These are phyloP conservation scores for Lutraria rhynchaena DNA, from an alignment of 1,140 invertebrate species.

Conservation along the genomic window DNA sequence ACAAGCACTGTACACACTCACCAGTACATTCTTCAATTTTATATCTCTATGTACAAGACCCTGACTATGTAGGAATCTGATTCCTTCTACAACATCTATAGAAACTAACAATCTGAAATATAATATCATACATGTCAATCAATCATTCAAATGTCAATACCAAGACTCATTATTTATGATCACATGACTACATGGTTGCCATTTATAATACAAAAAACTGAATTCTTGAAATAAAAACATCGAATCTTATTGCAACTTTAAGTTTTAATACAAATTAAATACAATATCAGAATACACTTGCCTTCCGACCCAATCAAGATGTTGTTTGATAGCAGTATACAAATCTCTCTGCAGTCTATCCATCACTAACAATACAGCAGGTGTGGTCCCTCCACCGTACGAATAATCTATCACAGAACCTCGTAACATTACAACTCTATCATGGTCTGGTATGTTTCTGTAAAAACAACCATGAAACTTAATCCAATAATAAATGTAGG, in stretches of 20 bases:
- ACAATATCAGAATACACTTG: too few relatives aligned
- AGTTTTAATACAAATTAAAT: too few relatives aligned
- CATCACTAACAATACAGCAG: conserved; percentile 92
- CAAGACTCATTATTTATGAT: too few relatives aligned
- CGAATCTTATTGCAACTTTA: too few relatives aligned
- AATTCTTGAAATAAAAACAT: too few relatives aligned
- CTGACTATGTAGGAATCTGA: conserved; percentile 93
- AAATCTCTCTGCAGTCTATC: conserved; percentile 88
- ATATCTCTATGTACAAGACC: conserved; percentile 95
- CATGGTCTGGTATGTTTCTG: conserved; percentile 92
- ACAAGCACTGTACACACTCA: conserved; percentile 81
- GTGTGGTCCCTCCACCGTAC: conserved; percentile 87
- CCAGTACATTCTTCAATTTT: conserved; percentile 94
- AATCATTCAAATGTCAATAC: too few relatives aligned
- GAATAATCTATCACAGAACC: conserved; percentile 93
- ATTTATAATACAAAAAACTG: too few relatives aligned
- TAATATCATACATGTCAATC: conserved; percentile 3
- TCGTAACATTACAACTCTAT: conserved; percentile 90
- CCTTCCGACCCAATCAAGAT: conserved; percentile 87
- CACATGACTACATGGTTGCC: too few relatives aligned
- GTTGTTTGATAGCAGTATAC: conserved; percentile 89
- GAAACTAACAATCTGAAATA: conserved; percentile 86
- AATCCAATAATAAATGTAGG: too few relatives aligned
- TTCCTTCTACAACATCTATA: conserved; percentile 87
- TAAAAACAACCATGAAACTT: too few relatives aligned